phyloP scores from a whole-genome alignment of 2,888 invertebrate genomes.

The Aporophyla lueneburgensis region DNA sequence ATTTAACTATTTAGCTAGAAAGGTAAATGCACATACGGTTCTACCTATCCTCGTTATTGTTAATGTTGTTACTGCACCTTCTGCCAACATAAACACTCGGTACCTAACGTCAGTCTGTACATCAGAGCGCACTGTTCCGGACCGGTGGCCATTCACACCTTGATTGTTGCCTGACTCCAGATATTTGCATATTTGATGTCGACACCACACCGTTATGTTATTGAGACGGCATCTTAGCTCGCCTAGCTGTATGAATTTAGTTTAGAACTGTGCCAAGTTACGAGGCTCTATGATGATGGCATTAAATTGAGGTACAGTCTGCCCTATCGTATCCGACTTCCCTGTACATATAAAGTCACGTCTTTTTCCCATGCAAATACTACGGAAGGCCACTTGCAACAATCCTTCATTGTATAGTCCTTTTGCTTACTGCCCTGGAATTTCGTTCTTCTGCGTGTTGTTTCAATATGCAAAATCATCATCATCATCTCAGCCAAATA shows the following conservation, averaged over 20 bases:
- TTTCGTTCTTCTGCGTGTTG: neutral
- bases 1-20: neutral
- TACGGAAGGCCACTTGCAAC: too few relatives aligned
- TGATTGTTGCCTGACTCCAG: slow-evolving; percentile 58
- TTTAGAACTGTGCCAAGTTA: slow-evolving; percentile 4
- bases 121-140: slow-evolving; percentile 58
- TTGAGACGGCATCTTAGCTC: slow-evolving; percentile 37
- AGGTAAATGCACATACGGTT: too few relatives aligned
- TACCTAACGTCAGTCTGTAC: slow-evolving; percentile 34
- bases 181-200: slow-evolving; percentile 62
- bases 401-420: neutral
- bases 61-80: slow-evolving; percentile 15
- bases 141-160: slow-evolving; percentile 50
- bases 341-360: neutral
- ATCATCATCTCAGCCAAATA: neutral
- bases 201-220: slow-evolving; percentile 43
- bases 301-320: neutral
- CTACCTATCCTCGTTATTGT: too few relatives aligned
- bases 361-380: neutral
- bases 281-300: neutral
- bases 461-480: neutral
- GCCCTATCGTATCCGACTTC: neutral
- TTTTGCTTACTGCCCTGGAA: neutral
- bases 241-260: slow-evolving; percentile 11
- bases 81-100: neutral